Base-by-base conservation (phyloP, 2,113 vertebrate species). In the Proterorhinus semilunaris region DNA sequence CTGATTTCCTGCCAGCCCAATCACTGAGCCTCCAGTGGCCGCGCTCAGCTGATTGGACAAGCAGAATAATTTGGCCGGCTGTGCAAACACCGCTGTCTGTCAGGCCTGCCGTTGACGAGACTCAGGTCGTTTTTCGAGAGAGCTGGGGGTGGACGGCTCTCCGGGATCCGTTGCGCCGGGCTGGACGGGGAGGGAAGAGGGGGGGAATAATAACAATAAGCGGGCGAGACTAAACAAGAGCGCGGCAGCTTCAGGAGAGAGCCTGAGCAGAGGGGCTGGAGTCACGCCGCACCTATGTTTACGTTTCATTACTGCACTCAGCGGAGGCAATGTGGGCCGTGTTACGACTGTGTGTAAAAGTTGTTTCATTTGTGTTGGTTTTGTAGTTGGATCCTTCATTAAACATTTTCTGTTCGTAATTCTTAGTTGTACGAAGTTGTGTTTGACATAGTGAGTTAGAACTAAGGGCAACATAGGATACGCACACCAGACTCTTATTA, bases 1-100 rank as follows among this genome's bases (percentile, higher is more conserved):
- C 93, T 93, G 95, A 95, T 96, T 96, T 98, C 96, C 96, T 97
- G 95, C 96, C 96, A 96, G 95, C 95, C 96, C 94, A 96, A 96
- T 98, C 96, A 97, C 93, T 93, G 95, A 94, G 94, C 94, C 95
- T 95, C 95, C 91, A 93, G 95, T 91, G 17, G 94, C 93, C 91
- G 93, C 91, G 93, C 95, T 93, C 95, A 95, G 95, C 93, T 96
- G 96, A 98, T 98, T 96, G 95, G 96, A 96, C 94, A 93, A 88
- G 80, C 94, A 94, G 93, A 96, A 96, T 96, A 93, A 96, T 96
- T 96, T 95, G 82, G 92, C 94, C 95, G 94, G 94, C 95, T 95
- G 94, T 95, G 96, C 96, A 95, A 95, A 95, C 95, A 95, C 89
- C 93, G 90, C 93, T 87, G 94, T 93, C 94, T 92, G 93, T 95